These are phyloP conservation scores for Uloborus plumipes DNA, from an alignment of 2,888 invertebrate genomes.

Conservation along the genomic window DNA sequence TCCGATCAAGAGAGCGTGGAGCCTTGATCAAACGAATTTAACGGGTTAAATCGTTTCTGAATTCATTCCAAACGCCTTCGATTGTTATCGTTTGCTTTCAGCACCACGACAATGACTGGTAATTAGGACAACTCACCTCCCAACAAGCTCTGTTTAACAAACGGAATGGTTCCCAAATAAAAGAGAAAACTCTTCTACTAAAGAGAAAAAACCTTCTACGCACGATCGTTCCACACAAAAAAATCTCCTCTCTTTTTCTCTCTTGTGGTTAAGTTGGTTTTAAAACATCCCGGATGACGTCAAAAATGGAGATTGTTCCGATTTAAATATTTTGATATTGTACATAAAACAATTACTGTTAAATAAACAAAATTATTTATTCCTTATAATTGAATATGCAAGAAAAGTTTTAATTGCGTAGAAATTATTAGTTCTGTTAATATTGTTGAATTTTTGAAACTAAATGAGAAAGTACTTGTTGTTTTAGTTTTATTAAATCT, in stretches of 20 bases:
- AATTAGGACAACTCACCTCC: conserved; percentile 46
- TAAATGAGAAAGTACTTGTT: too few relatives aligned
- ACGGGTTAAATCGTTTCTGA: not conserved
- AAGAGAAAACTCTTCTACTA: conserved; percentile 6
- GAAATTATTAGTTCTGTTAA: too few relatives aligned
- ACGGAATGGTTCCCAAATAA: conserved; percentile 13
- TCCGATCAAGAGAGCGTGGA: not conserved
- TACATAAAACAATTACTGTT: too few relatives aligned
- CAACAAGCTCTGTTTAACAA: conserved; percentile 53
- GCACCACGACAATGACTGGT: conserved; percentile 20
- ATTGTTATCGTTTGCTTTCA: conserved; percentile 21
- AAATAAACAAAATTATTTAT: too few relatives aligned
- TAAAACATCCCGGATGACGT: conserved; percentile 25
- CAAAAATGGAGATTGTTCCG: not conserved
- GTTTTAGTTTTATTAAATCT: too few relatives aligned
- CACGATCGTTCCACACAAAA: conserved; percentile 12
- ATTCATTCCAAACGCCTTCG: conserved; percentile 17
- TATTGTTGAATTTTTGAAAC: too few relatives aligned
- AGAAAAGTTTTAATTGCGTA: too few relatives aligned
- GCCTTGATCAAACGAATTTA: conserved; percentile 1
- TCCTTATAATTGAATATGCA: too few relatives aligned
- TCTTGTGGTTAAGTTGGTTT: not conserved
- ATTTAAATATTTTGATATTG: too few relatives aligned
- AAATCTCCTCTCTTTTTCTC: not conserved
- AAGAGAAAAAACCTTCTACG: conserved; percentile 15